Conservation (phyloP, 1,140 invertebrate genomes). For the Saccostrea glomerata region DNA sequence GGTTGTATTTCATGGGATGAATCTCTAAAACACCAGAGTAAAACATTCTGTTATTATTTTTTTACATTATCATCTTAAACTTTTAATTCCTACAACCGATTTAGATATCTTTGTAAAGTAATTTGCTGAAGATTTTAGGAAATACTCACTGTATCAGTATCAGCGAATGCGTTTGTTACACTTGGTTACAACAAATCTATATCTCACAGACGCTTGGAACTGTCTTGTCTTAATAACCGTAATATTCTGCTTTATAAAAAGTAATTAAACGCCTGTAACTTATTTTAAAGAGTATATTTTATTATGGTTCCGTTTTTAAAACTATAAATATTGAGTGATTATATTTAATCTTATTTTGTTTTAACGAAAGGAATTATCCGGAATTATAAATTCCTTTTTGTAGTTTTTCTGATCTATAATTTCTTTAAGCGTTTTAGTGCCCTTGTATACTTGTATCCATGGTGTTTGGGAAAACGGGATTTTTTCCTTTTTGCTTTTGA, state of each 20-base stretch:
- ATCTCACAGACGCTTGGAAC: slow-evolving; percentile 4
- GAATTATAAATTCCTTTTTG: not conserved
- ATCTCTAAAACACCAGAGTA: not conserved
- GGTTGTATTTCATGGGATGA: not conserved
- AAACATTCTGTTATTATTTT: not conserved
- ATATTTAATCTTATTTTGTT: no score
- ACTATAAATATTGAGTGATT: no score
- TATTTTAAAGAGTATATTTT: no score
- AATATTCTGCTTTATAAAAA: no score
- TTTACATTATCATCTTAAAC: not conserved
- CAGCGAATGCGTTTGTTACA: not conserved
- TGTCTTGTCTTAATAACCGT: no score
- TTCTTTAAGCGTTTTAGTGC: not conserved
- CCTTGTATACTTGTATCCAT: slow-evolving; percentile 24
- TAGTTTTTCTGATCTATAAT: not conserved
- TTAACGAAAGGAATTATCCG: not conserved
- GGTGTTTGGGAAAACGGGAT: not conserved
- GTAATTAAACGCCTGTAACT: no score
- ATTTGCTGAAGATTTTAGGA: not conserved
- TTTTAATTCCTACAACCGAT: not conserved
- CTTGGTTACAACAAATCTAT: not conserved
- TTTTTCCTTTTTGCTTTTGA: not conserved
- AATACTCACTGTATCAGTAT: not conserved
- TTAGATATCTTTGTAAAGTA: not conserved
- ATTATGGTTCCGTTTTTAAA: no score